Base-by-base conservation (phyloP, 2,797 vertebrate species). In the Phrynocephalus vlangalii region DNA sequence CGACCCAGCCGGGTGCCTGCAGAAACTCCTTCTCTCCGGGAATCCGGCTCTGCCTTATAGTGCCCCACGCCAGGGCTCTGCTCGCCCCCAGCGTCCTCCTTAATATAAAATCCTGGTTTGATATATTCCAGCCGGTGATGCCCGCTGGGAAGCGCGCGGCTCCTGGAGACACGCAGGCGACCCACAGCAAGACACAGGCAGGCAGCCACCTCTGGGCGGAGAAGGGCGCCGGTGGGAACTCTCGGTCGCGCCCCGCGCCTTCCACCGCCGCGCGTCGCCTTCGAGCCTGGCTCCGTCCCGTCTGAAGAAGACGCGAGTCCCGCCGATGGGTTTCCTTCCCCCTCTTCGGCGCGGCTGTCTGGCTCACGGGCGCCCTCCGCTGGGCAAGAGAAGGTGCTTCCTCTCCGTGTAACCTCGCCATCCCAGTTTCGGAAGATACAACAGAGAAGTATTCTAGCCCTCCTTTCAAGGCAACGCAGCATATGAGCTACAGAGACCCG, bases 21-120 rank as follows among this genome's bases (percentile, higher is more conserved):
- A 13, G 38, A 44, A 44, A 44, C 38, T 30, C 4, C n/a, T 22
- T 63, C 87, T 79, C 11, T 26, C 22, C 67, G 6, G 79, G 70
- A 79, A 85, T 85, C 89, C 88, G 50, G 68, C 85, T 85, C 56
- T 88, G 88, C 87, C 81, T 68, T 90, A 77, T 86, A 89, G 84
- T 56, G 82, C 91, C 50, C 88, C 94, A 44, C 38, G 38, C 38
- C 38, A 44, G 38, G 38, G 38, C 89, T 86, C 89, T 90, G 91
- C 91, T 91, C 90, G 90, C 90, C 90, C 88, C 88, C 85, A 44
- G 38, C 38, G 38, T 44, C 38, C 86, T 3, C 79, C 72, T 68
- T 9, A 5, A 52, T 13, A 56, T 56, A 56, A 56, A 56, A 56
- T 2, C 52, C 9, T 56, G 52, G 52, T 9, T 13, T 56, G 38